Evolutionary conservation across 2,797 vertebrate species (phyloP).

Genomic region (Falco peregrinus): DNA sequence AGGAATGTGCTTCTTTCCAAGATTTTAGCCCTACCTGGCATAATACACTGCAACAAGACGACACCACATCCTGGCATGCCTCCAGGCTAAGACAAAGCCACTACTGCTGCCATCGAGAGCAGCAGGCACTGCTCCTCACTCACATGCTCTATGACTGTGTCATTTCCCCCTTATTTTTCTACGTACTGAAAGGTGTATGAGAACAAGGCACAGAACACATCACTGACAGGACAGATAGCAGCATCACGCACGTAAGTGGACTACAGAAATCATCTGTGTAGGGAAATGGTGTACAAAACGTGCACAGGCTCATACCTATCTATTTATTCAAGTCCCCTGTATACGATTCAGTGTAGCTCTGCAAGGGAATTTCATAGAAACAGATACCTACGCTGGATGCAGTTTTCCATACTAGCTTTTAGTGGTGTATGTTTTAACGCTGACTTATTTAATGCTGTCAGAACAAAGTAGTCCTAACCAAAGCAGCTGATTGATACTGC

Average conservation of each 20-base stretch:
- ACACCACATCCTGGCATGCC: not conserved
- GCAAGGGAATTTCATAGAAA: rapidly evolving
- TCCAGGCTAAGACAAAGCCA: not conserved
- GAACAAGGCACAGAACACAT: not conserved
- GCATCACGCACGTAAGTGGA: rapidly evolving
- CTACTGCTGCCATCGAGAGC: not conserved
- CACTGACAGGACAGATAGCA: not conserved
- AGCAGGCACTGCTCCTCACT: not conserved
- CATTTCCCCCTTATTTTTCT: not conserved
- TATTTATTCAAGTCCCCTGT: not conserved
- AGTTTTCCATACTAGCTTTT: not conserved
- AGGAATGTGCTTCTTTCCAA: not conserved
- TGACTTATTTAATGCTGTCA: not conserved
- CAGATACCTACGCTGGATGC: rapidly evolving
- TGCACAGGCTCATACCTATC: rapidly evolving
- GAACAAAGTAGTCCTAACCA: not conserved
- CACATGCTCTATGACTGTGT: not conserved
- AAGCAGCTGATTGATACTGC: not conserved
- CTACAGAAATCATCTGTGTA: not conserved
- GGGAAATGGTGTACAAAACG: not conserved
- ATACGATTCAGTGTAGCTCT: rapidly evolving
- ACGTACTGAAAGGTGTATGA: not conserved
- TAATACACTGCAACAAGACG: not conserved
- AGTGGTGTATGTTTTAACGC: not conserved
- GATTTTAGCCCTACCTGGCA: not conserved